These are phyloP conservation scores for Coreoperca whiteheadi DNA, from an alignment of 2,113 vertebrate species.

Conservation along the genomic window DNA sequence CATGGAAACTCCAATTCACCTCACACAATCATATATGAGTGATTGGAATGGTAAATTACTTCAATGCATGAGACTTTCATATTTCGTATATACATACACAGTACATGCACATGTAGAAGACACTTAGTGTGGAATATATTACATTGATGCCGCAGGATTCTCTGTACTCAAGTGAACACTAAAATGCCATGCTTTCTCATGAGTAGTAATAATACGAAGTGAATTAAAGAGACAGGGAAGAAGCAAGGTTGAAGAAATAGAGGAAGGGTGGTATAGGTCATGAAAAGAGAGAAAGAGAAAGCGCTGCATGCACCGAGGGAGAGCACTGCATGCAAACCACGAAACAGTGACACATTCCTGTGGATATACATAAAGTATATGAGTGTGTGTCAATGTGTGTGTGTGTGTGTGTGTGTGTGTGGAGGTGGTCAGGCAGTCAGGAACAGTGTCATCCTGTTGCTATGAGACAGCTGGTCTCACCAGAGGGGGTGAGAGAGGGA, in stretches of 20 bases:
- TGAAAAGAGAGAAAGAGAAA: neutral
- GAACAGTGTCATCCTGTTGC: slow-evolving; percentile 73
- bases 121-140: neutral
- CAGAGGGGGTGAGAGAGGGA: slow-evolving; percentile 45
- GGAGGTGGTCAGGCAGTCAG: slow-evolving; percentile 61
- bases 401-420: slow-evolving; percentile 41
- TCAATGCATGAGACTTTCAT: neutral
- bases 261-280: neutral
- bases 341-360: slow-evolving; percentile 1
- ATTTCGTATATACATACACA: neutral
- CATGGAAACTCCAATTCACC: neutral
- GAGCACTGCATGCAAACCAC: neutral
- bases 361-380: slow-evolving; percentile 1
- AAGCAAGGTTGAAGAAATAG: neutral
- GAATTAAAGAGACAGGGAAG: neutral
- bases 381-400: neutral
- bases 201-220: neutral
- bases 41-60: neutral
- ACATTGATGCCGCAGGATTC: neutral
- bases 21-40: neutral
- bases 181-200: neutral
- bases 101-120: neutral
- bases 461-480: slow-evolving; percentile 75
- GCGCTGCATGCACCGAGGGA: neutral
- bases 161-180: neutral